Evolutionary conservation across 2,888 invertebrate species (phyloP), one percentile per base, ranked within the genome.

Genomic region (Chesias legatella): DNA sequence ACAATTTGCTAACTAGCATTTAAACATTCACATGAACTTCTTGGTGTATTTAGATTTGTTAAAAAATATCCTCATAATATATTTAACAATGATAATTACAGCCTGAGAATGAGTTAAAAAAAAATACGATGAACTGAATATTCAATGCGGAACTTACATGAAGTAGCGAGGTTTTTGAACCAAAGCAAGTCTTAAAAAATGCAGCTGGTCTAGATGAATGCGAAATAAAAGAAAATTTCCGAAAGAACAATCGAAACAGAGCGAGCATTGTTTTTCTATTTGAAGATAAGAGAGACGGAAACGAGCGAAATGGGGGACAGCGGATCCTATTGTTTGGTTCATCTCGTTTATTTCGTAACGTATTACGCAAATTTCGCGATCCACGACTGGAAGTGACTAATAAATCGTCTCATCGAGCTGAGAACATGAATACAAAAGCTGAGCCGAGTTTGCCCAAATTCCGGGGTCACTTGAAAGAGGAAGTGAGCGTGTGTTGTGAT

Each of bases 261-360:
- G 61, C 54, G 36, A 41, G 66, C 75, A 73, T 81, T 80, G 79
- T 82, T 72, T 74, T 68, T 48, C 60, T 61, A 63, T 73, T 57
- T 58, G 63, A 68, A 63, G 72, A 78, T 71, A 73, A 72, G 66
- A 65, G 56, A 68, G 58, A 67, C 74, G 80, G 80, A 81, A 80
- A 67, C 61, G 63, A 62, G 58, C 61, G 66, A 63, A 78, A 70
- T 63, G 62, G 62, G 69, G 68, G 67, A 73, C 76, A 72, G 68
- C 61, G 65, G 60, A 43, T 32, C 53, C 68, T 65, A 80, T 81
- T 81, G 82, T 81, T 73, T 53, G 53, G 53, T 35, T 58, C 52
- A 60, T 58, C 53, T 37, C 48, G 10, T 46, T 31, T 29, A 67
- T 79, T 74, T 72, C 76, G 67, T 73, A 79, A 80, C 51, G 49